Base-by-base conservation (phyloP, 2,797 vertebrate genomes). In the Melopsittacus undulatus region DNA sequence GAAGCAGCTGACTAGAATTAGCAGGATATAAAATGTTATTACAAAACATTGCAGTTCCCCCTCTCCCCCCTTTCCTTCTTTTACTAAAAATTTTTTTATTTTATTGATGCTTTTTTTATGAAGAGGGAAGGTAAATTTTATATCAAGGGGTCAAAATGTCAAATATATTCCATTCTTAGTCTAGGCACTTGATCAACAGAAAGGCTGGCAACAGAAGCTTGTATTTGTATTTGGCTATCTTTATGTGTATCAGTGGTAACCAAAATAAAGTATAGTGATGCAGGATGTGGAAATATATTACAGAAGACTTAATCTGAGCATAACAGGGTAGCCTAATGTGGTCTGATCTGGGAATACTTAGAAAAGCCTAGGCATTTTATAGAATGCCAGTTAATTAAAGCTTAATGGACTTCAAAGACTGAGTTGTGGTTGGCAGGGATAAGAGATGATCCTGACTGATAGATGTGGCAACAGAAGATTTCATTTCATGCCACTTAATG, bases 311-410 rank as follows among this genome's bases (percentile, higher is more conserved):
- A 3, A 24, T 81, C 43, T 89, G 24, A 68, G 20, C 13, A 22
- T 22, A 63, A 2, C 18, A 54, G 21, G 51, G 70, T 72, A 67
- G 29, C 21, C 18, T 82, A 40, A 66, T 52, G n/a, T 42, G 16
- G 12, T 81, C 30, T 67, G 29, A 67, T 18, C 38, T 24, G 14
- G 32, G 45, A 84, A 79, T 52, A 56, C 10, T 74, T 90, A 79
- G 63, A 92, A 94, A 96, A 67, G 23, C 17, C 26, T 81, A 52
- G 22, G 12, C 15, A 36, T 92, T 95, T 91, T 79, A 70, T 49
- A 57, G 45, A 78, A 79, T 40, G 10, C 10, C 23, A 72, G 16
- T 67, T 89, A 93, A 90, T 93, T 89, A 82, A 89, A 77, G 7
- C 48, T 84, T 85, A 88, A 68, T 77, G 48, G 90, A 82, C 48